Conservation (phyloP, 2,113 vertebrate species). For the Laterallus jamaicensis region DNA sequence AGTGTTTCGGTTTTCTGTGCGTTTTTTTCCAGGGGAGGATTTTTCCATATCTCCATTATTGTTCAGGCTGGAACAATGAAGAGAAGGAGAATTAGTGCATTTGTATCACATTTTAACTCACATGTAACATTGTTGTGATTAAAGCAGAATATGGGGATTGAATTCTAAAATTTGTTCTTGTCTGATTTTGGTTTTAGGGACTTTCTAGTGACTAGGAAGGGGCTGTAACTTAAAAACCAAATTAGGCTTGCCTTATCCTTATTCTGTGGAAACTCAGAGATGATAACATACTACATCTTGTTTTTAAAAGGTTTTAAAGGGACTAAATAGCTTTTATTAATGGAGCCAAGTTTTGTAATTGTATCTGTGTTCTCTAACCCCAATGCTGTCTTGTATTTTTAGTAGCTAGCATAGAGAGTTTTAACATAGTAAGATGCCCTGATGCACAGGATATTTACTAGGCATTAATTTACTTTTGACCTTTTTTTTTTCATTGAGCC, state of each 20-base stretch:
- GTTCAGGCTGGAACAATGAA: background rate
- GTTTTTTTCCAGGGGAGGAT: background rate
- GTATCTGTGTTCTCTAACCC: background rate
- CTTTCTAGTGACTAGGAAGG: background rate
- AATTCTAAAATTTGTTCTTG: background rate
- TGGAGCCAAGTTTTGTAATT: background rate
- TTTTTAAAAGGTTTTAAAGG: background rate
- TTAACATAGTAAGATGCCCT: background rate
- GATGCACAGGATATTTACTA: background rate
- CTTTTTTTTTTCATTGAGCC: background rate
- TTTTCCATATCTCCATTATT: background rate
- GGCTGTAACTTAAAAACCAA: background rate
- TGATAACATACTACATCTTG: background rate
- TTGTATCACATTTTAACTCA: background rate
- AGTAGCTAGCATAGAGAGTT: background rate
- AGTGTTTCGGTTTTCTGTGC: background rate
- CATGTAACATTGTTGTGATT: background rate
- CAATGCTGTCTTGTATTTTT: background rate
- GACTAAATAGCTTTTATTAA: background rate
- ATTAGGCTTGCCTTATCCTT: background rate
- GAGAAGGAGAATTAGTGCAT: background rate
- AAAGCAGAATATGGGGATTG: background rate
- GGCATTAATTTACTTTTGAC: background rate
- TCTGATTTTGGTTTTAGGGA: background rate
- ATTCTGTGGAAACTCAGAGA: background rate